phyloP scores from a whole-genome alignment of 2,888 invertebrate species.

The Chrysolina americana region DNA sequence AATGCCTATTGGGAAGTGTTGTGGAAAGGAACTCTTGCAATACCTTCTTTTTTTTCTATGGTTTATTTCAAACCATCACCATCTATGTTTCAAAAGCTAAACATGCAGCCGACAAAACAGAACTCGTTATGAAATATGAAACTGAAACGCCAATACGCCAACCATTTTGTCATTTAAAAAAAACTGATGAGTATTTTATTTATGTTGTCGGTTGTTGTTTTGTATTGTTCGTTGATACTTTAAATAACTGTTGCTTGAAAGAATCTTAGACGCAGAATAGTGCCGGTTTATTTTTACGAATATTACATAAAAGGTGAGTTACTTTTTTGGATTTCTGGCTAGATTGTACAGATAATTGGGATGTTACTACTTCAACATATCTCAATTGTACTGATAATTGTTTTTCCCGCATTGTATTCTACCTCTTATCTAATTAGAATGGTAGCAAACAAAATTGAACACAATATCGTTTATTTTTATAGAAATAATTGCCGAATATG shows the following conservation, averaged over 20 bases:
- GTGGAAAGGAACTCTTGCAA: too few relatives aligned
- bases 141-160: neutral
- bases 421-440: too few relatives aligned
- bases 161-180: constrained; percentile 21
- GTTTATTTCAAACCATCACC: neutral
- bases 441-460: too few relatives aligned
- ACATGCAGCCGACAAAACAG: neutral
- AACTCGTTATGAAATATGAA: neutral
- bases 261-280: neutral
- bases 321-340: neutral
- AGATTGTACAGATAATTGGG: neutral
- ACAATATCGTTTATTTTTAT: too few relatives aligned
- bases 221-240: constrained; percentile 14
- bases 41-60: too few relatives aligned
- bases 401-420: too few relatives aligned
- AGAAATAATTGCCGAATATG: too few relatives aligned
- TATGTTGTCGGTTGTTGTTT: constrained; percentile 19
- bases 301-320: constrained; percentile 17
- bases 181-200: constrained; percentile 6
- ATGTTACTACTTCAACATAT: neutral
- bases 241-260: constrained; percentile 14
- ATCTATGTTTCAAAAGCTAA: neutral
- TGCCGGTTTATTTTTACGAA: constrained; percentile 6
- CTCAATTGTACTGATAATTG: too few relatives aligned
- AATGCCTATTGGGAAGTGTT: too few relatives aligned